Percentiles rank a stretch among this genome's conserved stretches.
Conservation (phyloP, 2,888 invertebrate species). For the Pasiphila rectangulata region DNA sequence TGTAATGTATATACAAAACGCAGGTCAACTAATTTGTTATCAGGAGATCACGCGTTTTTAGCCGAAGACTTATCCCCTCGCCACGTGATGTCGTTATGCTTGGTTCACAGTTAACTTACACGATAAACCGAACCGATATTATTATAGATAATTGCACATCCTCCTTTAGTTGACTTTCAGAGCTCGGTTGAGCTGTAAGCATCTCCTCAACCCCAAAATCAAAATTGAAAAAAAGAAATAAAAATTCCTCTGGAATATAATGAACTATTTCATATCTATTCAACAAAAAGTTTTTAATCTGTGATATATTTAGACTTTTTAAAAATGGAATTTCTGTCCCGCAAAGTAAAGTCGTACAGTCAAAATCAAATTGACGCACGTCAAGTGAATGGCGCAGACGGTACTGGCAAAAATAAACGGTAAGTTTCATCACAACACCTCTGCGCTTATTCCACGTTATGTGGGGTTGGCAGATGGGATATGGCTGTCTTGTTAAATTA, state of each 20-base stretch:
- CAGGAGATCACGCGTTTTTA: constrained; percentile 36
- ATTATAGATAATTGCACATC: constrained; percentile 43
- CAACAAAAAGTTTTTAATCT: constrained; percentile 32
- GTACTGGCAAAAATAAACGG: constrained; percentile 50
- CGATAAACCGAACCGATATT: constrained; percentile 40
- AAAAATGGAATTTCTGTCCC: constrained; percentile 69
- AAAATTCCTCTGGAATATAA: constrained; percentile 27
- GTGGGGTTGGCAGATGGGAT: no score
- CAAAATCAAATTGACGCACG: constrained; percentile 58
- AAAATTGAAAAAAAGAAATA: constrained; percentile 11
- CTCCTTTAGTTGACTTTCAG: constrained; percentile 67
- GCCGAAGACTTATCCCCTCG: constrained; percentile 34
- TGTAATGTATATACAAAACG: background rate
- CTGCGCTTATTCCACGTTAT: no score
- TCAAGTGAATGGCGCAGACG: constrained; percentile 62
- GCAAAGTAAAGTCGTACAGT: constrained; percentile 60
- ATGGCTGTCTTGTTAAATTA: no score
- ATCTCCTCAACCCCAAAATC: constrained; percentile 4
- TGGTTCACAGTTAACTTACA: constrained; percentile 36
- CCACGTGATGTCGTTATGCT: constrained; percentile 36
- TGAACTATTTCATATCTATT: constrained; percentile 21
- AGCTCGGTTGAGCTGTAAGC: constrained; percentile 51
- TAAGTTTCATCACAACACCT: no score
- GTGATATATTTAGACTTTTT: constrained; percentile 48
- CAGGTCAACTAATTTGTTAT: background rate